Base-by-base conservation (phyloP, 2,797 vertebrate species). In the Furcifer pardalis region DNA sequence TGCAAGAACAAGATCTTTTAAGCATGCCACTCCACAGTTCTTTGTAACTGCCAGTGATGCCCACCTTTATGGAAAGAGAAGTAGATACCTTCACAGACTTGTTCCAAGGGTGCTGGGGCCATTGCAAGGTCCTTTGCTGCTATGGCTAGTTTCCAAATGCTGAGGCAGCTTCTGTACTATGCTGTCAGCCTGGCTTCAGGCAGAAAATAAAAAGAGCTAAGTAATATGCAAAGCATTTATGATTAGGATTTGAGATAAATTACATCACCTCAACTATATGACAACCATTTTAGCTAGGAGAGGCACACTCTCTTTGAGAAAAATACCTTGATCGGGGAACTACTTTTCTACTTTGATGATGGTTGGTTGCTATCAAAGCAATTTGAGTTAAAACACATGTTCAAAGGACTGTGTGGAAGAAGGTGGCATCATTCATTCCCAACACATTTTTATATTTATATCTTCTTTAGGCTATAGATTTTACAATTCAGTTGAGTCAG, bases 121-220 rank as follows among this genome's bases (percentile, higher is more conserved):
- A 86, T 4, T 7, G 73, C 21, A 12, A 69, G 52, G 27, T 60
- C 82, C 52, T 37, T 88, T 52, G n/a, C 63, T 1, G 2, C 74
- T 76, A n/a, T 85, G 69, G 65, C 60, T 88, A n/a, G 23, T n/a
- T 81, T 68, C 72, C 73, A 71, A 19, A 4, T n/a, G 56, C 79
- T 82, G 42, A 82, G 56, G 27, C 42, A 86, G 56, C 17, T 52
- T 63, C n/a, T 44, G 32, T 35, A 15, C 56, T 62, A 42, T 71
- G 56, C 10, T 62, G 52, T 71, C 63, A 71, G 65, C 40, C 82
- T 84, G 75, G 37, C 15, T 46, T 60, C 83, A 72, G 76, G 56
- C 17, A 71, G 25, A 75, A 35, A 30, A 63, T 12, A 75, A 75
- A 37, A 72, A 72, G n/a, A 66, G 60, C 10, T 10, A 40, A 71